These are phyloP conservation scores for Megalurothrips usitatus DNA, from an alignment of 2,888 invertebrate genomes.

Conservation along the genomic window DNA sequence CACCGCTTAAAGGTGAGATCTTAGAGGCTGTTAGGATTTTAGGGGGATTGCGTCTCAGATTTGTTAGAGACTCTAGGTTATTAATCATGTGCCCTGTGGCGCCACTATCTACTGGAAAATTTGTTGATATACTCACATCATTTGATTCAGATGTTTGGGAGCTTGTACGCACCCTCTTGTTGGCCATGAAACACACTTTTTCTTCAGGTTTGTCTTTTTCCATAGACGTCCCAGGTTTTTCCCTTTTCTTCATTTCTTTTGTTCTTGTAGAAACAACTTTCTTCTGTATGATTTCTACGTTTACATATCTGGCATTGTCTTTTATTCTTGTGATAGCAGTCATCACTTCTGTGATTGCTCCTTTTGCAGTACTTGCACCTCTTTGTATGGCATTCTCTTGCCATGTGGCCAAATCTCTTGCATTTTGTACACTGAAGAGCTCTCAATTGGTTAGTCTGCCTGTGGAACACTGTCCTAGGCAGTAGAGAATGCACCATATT, in stretches of 20 bases:
- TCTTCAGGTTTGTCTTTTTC: background rate
- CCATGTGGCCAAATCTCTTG: background rate
- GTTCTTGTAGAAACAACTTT: background rate
- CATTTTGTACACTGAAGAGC: background rate
- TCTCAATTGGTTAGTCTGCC: background rate
- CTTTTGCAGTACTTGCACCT: no score
- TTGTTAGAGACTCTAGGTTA: no score
- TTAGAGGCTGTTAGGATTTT: no score
- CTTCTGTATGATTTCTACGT: background rate
- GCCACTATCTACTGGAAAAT: no score
- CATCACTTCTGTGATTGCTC: no score
- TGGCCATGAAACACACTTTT: no score
- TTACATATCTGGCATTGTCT: background rate
- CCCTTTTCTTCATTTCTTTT: background rate
- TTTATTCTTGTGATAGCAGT: background rate
- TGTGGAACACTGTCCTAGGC: background rate
- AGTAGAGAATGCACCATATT: background rate
- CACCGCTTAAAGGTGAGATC: no score
- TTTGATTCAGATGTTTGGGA: no score
- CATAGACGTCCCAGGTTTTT: background rate
- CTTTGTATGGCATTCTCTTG: background rate
- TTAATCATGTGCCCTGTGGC: no score
- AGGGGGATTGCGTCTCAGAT: no score
- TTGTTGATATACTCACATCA: no score
- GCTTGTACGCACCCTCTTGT: no score